Evolutionary conservation across 2,888 invertebrate species (phyloP).

Genomic region (Eumerus sabulonum): DNA sequence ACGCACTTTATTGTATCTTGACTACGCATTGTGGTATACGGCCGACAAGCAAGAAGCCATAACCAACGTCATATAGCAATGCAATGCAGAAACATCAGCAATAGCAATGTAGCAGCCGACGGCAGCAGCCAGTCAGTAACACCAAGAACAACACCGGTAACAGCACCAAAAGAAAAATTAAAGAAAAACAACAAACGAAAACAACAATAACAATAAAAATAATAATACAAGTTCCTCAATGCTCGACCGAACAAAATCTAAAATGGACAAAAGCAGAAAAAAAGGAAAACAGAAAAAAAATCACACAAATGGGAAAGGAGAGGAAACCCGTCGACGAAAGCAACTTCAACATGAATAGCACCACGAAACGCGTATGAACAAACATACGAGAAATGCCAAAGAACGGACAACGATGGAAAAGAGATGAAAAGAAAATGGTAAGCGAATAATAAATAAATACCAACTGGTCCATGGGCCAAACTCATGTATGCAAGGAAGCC

Average conservation of each 20-base stretch:
- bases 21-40: constrained; percentile 60
- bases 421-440: constrained; percentile 20
- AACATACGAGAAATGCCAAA: constrained; percentile 38
- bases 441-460: constrained; percentile 57
- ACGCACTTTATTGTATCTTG: constrained; percentile 68
- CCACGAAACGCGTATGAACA: constrained; percentile 51
- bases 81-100: background rate
- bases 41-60: constrained; percentile 31
- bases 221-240: constrained; percentile 62
- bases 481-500: constrained; percentile 41
- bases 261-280: too few relatives aligned
- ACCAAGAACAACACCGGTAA: constrained; percentile 22
- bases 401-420: constrained; percentile 37
- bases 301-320: background rate
- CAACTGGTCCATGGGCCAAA: constrained; percentile 46
- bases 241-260: constrained; percentile 18
- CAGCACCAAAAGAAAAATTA: constrained; percentile 15
- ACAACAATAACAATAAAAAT: constrained; percentile 67
- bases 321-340: constrained; percentile 20
- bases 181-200: constrained; percentile 30
- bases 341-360: constrained; percentile 47
- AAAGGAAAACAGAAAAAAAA: too few relatives aligned
- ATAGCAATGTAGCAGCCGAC: background rate
- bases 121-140: background rate
- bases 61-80: constrained; percentile 30